Evolutionary conservation across 2,113 vertebrate genomes (phyloP).

Genomic region (Sterrhoptilus dennistouni): DNA sequence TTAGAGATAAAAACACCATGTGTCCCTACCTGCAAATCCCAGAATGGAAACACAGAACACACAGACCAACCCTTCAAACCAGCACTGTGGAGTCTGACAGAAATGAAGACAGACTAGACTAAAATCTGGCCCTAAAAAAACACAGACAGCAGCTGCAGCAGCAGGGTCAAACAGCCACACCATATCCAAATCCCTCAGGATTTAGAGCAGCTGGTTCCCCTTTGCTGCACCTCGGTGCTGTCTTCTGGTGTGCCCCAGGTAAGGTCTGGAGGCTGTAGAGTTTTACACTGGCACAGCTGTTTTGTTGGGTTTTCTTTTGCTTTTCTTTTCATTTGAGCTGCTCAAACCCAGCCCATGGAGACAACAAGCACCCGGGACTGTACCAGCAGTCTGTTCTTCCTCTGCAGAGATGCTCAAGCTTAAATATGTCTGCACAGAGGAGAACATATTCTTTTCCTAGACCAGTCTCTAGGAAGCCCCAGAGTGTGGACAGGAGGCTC

Average conservation of each 20-base stretch:
- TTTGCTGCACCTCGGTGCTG: not conserved
- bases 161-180: accelerated
- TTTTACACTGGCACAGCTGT: not conserved
- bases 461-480: not conserved
- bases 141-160: accelerated
- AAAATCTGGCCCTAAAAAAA: not conserved
- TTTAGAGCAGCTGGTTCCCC: not conserved
- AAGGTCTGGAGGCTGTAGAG: not conserved
- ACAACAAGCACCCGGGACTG: accelerated
- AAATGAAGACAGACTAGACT: not conserved
- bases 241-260: accelerated
- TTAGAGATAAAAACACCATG: not conserved
- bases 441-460: not conserved
- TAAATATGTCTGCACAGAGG: not conserved
- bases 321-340: not conserved
- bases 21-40: not conserved
- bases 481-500: not conserved
- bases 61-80: not conserved
- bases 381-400: not conserved
- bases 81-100: not conserved
- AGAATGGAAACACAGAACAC: not conserved
- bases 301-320: not conserved
- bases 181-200: not conserved
- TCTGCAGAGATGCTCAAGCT: not conserved
- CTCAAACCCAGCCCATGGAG: not conserved